Base-by-base conservation (phyloP, 2,888 invertebrate species). In the Sphaerophoria taeniata region DNA sequence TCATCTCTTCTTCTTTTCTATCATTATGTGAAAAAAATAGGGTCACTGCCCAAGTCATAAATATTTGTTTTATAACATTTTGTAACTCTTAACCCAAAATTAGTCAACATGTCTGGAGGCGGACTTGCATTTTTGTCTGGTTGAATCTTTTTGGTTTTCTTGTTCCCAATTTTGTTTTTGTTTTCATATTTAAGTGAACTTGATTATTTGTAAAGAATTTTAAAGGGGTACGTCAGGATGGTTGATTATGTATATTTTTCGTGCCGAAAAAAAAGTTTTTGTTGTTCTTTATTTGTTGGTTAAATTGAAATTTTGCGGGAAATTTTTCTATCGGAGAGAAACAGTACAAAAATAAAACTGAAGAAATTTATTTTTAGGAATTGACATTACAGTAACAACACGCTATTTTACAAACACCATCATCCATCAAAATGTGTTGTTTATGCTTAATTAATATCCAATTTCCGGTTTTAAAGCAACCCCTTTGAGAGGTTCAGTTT, bases 11-110 rank as follows among this genome's bases (percentile, higher is more conserved):
- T 24, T 49, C 7, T 9, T 9, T 14, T 43, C 43, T 43, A 43
- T 43, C 43, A 56, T n/a, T n/a, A 7, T 7, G 33, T 0, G 12
- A 16, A 34, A 63, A 36, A 67, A 53, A 53, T n/a, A 51, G 67
- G 67, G 47, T 51, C 51, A 43, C 53, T 67, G 51, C 67, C 67
- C 67, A 67, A 53, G 67, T 43, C 39, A 67, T 53, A 67, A 67
- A 53, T 53, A 36, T 67, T 24, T 24, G 1, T 24, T 65, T 65
- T 67, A 53, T 67, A 24, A 24, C 53, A 67, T 67, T 67, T 67
- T 53, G 67, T 67, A 67, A 53, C 67, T 67, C 67, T 67, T 67
- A 67, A 67, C 67, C 67, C 67, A 67, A 67, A 67, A 67, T 67
- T 67, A 67, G 67, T 67, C 67, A 67, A 67, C 51, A 53, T 67